These are phyloP conservation scores for Pygmarrhopalites habei DNA, from an alignment of 1,140 invertebrate species.

Conservation along the genomic window DNA sequence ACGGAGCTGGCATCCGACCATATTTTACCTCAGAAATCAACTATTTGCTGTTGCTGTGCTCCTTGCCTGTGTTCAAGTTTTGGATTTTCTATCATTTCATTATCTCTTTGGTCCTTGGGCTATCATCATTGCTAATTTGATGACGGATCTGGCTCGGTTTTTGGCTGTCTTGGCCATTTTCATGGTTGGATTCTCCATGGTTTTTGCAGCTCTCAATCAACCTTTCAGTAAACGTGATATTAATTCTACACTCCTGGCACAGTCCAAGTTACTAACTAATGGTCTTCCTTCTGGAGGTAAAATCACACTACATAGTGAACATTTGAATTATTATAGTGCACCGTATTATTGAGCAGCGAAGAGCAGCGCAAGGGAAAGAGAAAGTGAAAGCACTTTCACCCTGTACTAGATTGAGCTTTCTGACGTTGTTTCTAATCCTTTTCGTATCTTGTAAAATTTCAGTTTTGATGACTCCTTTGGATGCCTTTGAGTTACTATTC, in stretches of 20 bases:
- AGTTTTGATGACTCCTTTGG: conserved; percentile 76
- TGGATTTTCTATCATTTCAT: conserved; percentile 96
- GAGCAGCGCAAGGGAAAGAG: no score
- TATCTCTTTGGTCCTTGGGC: conserved; percentile 98
- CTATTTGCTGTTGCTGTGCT: conserved; percentile 89
- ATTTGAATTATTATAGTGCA: no score
- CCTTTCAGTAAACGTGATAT: conserved; percentile 54
- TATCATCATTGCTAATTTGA: conserved; percentile 80
- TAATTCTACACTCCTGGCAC: conserved; percentile 15
- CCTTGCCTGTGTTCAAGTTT: conserved; percentile 90
- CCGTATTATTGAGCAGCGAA: no score
- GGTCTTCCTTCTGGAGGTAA: conserved; percentile 57
- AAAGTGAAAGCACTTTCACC: no score
- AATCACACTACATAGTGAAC: conserved; percentile 2
- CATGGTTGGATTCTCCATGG: conserved; percentile 96
- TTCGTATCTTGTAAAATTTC: no score
- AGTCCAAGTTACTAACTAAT: conserved; percentile 37
- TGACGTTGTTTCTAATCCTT: no score
- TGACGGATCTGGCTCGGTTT: conserved; percentile 88
- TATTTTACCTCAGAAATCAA: conserved; percentile 91
- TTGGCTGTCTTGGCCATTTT: conserved; percentile 95
- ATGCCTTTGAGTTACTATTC: conserved; percentile 93
- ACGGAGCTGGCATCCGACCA: conserved; percentile 64
- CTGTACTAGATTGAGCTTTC: no score
- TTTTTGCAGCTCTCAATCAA: conserved; percentile 91